phyloP scores from a whole-genome alignment of 2,888 invertebrate species.

The Oligia latruncula region DNA sequence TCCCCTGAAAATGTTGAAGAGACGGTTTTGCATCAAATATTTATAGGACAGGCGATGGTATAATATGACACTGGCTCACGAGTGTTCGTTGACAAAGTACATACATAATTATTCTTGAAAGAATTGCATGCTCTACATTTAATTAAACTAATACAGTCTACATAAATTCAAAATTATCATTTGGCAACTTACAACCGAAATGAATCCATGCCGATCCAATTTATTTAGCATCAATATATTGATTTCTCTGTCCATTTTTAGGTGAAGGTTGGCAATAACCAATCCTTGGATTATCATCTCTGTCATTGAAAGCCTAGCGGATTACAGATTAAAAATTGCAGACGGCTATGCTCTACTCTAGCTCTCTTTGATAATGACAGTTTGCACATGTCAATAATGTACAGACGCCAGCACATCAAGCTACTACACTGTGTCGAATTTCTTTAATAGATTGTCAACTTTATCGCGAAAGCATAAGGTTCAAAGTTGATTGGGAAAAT shows the following conservation, averaged over 20 bases:
- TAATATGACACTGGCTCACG: not conserved
- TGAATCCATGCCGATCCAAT: not conserved
- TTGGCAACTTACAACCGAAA: not conserved
- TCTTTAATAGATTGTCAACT: too few relatives aligned
- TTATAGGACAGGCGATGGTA: not conserved
- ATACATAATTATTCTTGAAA: not conserved
- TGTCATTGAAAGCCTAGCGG: not conserved
- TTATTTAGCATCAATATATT: not conserved
- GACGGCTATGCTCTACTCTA: not conserved
- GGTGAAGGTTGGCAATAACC: not conserved
- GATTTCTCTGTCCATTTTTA: not conserved
- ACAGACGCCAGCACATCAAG: too few relatives aligned
- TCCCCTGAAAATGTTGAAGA: not conserved
- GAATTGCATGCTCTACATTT: not conserved
- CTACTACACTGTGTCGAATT: too few relatives aligned
- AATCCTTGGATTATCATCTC: not conserved
- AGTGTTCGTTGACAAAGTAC: too few relatives aligned
- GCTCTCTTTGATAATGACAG: not conserved
- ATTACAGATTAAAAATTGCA: not conserved
- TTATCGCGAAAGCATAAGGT: too few relatives aligned
- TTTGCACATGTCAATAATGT: not conserved
- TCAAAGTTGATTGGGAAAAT: too few relatives aligned
- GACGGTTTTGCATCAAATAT: not conserved
- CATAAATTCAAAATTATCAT: not conserved
- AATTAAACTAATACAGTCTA: not conserved